Conservation (phyloP, 2,797 vertebrate species). For the Microcaecilia unicolor region DNA sequence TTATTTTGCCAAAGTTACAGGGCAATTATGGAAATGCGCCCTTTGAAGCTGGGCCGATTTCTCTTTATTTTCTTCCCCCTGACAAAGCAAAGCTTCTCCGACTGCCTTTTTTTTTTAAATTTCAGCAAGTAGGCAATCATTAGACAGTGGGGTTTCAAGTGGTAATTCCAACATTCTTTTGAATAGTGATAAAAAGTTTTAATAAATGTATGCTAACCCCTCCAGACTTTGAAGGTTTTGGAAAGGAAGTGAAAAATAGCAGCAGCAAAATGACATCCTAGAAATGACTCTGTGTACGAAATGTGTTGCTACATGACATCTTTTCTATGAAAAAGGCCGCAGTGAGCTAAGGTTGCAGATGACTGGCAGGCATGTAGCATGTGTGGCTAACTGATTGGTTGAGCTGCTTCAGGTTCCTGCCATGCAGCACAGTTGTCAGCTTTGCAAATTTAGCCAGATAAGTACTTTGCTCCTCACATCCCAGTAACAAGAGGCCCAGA, state of each 20-base stretch:
- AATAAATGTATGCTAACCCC: slow-evolving; percentile 22
- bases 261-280: not conserved
- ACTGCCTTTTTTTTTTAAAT: slow-evolving; percentile 25
- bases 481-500: slow-evolving; percentile 31
- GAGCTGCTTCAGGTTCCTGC: not conserved
- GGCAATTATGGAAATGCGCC: slow-evolving; percentile 95
- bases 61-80: slow-evolving; percentile 67
- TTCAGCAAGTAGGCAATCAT: slow-evolving; percentile 15
- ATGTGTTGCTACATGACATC: not conserved
- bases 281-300: not conserved
- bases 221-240: slow-evolving; percentile 11
- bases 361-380: accelerated
- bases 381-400: not conserved
- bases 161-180: slow-evolving; percentile 22
- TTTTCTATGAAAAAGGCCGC: not conserved
- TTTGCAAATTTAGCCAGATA: not conserved
- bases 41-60: slow-evolving; percentile 82
- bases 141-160: slow-evolving; percentile 19
- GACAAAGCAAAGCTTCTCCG: slow-evolving; percentile 64
- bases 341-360: accelerated
- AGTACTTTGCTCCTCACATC: slow-evolving; percentile 13
- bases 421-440: not conserved
- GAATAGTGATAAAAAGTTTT: slow-evolving; percentile 16
- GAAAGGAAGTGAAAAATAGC: slow-evolving; percentile 4
- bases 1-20: slow-evolving; percentile 90